Percentiles rank a stretch among this genome's conserved stretches.
Evolutionary conservation across 1,140 invertebrate species (phyloP).

Genomic region (Achatina immaculata): DNA sequence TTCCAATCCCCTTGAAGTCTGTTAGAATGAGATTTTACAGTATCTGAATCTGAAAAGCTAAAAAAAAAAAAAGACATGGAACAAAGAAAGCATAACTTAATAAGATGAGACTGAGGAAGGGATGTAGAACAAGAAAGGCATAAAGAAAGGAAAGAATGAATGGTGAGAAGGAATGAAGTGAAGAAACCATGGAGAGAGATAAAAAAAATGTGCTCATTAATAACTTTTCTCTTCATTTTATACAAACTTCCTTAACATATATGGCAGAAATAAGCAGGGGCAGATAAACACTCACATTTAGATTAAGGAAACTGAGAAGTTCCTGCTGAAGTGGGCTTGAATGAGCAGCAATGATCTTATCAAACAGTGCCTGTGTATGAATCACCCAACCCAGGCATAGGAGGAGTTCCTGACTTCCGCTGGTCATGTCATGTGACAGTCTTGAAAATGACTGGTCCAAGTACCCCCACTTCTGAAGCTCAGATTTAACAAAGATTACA

Average conservation of each 20-base stretch:
- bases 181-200: too few relatives aligned
- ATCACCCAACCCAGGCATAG: conserved; percentile 16
- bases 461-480: conserved; percentile 29
- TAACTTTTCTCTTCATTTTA: too few relatives aligned
- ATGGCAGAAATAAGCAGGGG: background rate
- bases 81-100: too few relatives aligned
- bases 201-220: too few relatives aligned
- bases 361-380: conserved; percentile 2
- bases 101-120: too few relatives aligned
- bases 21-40: too few relatives aligned
- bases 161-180: too few relatives aligned
- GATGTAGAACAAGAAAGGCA: too few relatives aligned
- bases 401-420: conserved; percentile 4
- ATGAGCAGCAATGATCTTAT: conserved; percentile 6
- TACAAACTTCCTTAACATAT: background rate
- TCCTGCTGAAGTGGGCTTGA: background rate
- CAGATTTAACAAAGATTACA: conserved; percentile 11
- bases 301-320: background rate
- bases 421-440: background rate
- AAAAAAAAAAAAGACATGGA: too few relatives aligned
- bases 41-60: too few relatives aligned
- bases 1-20: too few relatives aligned
- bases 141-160: too few relatives aligned
- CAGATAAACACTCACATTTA: background rate
- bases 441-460: background rate